Evolutionary conservation across 2,797 vertebrate species (phyloP), one percentile per base, ranked within the genome.

Genomic region (Aphelocoma californica): DNA sequence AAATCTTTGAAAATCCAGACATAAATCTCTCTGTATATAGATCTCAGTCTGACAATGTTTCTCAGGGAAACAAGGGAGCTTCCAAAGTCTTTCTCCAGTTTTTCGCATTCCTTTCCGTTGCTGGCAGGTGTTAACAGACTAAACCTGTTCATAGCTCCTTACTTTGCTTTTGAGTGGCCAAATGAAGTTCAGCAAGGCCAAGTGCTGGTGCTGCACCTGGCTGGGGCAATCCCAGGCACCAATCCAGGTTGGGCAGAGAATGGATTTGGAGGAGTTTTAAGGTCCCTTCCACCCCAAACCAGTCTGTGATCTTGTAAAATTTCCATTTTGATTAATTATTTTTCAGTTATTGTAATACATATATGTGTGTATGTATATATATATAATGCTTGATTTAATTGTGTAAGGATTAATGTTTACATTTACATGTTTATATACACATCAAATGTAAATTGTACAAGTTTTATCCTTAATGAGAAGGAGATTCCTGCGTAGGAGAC

Each of bases 401-500:
- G 4, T 51, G 14, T 18, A 21, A 40, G 26, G 4, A 32, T 21
- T 12, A 21, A 57, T 32, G 5, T 18, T 23, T 67, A 5, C 14
- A 38, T 47, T 66, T 38, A 18, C 9, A 18, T 23, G 6, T 40
- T 18, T 47, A 8, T 28, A 40, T 14, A 23, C 6, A 58, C 23
- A 48, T 48, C 10, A 23, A 15, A 10, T 7, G 9, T n/a, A 34
- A 58, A 34, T 19, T 42, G 6, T 50, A 34, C 36, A 69, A 50
- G 13, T 16, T 50, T 50, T 50, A 24, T 34, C 19, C 54, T 58
- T 16, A 29, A 32, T 66, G 36, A 64, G 20, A 40, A 53, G 26
- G 44, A 58, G 31, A 24, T 11, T 51, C 4, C 6, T 36, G 13
- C 0, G 0, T 7, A 56, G 21, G 31, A 62, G 74, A 62, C 11